A percentile compares a stretch with the other conserved stretches of the same genome.
phyloP scores from a whole-genome alignment of 1,140 invertebrate genomes.

The Phocides pigmalion region DNA sequence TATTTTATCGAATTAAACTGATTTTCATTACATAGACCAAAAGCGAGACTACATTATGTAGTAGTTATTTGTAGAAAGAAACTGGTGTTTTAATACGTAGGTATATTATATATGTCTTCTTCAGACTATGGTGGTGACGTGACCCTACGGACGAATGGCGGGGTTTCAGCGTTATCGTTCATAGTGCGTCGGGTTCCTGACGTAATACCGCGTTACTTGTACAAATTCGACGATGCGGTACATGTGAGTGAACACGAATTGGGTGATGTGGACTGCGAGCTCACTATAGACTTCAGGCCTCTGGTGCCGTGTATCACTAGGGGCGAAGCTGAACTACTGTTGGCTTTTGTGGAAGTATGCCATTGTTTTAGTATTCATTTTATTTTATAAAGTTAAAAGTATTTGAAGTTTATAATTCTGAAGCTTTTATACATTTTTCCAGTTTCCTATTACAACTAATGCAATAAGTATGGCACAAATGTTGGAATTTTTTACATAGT shows the following conservation, averaged over 20 bases:
- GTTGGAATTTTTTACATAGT: too few species aligned
- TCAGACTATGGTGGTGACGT: conserved; percentile 91
- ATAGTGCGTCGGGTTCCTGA: conserved; percentile 92
- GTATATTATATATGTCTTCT: too few species aligned
- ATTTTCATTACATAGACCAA: too few species aligned
- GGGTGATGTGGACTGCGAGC: conserved; percentile 92
- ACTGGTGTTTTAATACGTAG: too few species aligned
- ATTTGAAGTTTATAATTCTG: too few species aligned
- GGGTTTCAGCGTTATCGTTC: conserved; percentile 90
- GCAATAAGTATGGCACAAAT: too few species aligned
- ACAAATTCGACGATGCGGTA: conserved; percentile 90
- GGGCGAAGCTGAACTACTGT: conserved; percentile 89
- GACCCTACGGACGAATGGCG: conserved; percentile 91
- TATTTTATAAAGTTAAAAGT: too few species aligned
- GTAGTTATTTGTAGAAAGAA: too few species aligned
- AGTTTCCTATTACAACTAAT: too few species aligned
- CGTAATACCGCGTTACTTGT: conserved; percentile 88
- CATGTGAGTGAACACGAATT: conserved; percentile 91
- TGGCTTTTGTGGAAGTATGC: conserved; percentile 88
- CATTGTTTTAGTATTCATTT: background rate
- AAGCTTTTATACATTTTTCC: too few species aligned
- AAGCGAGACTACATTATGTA: too few species aligned
- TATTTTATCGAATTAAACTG: too few species aligned
- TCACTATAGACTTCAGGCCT: conserved; percentile 90
- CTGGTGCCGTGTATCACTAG: conserved; percentile 86